Conservation (phyloP, 1,140 invertebrate species). For the Gonatopus flavifemur region DNA sequence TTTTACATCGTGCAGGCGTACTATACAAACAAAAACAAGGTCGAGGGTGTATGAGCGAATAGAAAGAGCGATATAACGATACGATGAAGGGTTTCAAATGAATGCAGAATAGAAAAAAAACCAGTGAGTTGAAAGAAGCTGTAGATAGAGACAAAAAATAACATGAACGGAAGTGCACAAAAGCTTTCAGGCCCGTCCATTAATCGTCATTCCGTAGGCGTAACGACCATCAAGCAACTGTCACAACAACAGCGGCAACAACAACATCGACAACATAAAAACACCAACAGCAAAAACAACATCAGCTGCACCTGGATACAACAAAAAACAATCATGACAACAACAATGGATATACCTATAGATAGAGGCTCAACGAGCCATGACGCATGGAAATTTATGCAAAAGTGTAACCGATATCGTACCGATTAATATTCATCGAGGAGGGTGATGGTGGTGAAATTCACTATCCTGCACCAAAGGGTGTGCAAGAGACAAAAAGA, state of each 20-base stretch:
- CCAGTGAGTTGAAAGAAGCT: neutral
- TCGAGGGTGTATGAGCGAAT: neutral
- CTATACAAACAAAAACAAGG: too few species aligned
- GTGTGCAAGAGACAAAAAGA: neutral
- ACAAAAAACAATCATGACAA: neutral
- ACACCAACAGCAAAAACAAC: neutral
- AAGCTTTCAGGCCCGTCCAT: slow-evolving; percentile 4
- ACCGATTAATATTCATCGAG: slow-evolving; percentile 46
- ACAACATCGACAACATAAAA: neutral
- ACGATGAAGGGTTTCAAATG: neutral
- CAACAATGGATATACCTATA: too few species aligned
- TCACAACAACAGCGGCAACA: slow-evolving; percentile 8
- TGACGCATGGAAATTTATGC: slow-evolving; percentile 42
- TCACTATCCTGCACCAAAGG: neutral
- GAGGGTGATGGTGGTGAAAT: neutral
- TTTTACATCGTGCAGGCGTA: too few species aligned
- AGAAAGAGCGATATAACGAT: neutral
- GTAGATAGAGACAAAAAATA: neutral
- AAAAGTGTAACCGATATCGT: slow-evolving; percentile 47
- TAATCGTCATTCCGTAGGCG: slow-evolving; percentile 4
- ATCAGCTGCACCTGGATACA: neutral
- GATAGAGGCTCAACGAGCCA: too few species aligned
- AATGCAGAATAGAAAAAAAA: slow-evolving; percentile 2
- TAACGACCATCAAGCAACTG: neutral
- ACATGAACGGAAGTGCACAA: neutral